A percentile compares a stretch with the other conserved stretches of the same genome.
phyloP scores from a whole-genome alignment of 2,797 vertebrate species.

The Rhadinocentrus ornatus region DNA sequence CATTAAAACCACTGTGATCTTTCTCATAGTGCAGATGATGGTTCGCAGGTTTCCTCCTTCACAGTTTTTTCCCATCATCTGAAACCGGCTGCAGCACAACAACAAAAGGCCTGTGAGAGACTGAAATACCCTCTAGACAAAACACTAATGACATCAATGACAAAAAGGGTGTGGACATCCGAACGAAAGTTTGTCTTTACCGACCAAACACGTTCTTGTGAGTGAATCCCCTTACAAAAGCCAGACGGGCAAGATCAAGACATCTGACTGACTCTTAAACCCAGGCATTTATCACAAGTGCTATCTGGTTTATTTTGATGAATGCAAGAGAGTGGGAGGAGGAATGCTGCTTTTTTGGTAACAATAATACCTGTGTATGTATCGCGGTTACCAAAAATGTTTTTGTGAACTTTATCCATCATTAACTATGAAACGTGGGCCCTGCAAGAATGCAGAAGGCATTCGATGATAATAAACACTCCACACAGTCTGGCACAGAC shows the following conservation, averaged over 20 bases:
- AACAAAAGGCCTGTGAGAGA: conserved; percentile 44
- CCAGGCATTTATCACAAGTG: conserved; percentile 16
- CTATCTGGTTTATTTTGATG: conserved; percentile 36
- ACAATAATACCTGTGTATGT: conserved; percentile 35
- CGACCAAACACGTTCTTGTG: conserved; percentile 48
- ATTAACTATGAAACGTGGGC: conserved; percentile 23
- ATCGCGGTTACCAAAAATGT: conserved; percentile 10
- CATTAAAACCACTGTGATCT: background rate
- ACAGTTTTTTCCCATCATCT: conserved; percentile 17
- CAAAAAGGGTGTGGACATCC: conserved; percentile 40
- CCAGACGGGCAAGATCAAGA: conserved; percentile 34
- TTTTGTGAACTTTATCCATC: conserved; percentile 26
- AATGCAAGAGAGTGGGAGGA: conserved; percentile 57
- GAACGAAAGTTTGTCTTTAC: conserved; percentile 22
- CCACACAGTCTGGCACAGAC: background rate
- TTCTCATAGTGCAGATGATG: background rate
- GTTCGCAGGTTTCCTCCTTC: conserved; percentile 22
- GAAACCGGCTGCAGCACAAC: background rate
- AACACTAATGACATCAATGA: conserved; percentile 63
- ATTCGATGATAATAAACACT: conserved; percentile 22
- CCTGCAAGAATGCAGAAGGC: conserved; percentile 21
- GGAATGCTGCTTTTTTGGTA: conserved; percentile 31
- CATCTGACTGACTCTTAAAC: background rate
- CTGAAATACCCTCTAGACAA: conserved; percentile 45
- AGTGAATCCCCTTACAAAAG: conserved; percentile 14